Base-by-base conservation (phyloP, 2,888 invertebrate genomes). In the Pollenia labialis region DNA sequence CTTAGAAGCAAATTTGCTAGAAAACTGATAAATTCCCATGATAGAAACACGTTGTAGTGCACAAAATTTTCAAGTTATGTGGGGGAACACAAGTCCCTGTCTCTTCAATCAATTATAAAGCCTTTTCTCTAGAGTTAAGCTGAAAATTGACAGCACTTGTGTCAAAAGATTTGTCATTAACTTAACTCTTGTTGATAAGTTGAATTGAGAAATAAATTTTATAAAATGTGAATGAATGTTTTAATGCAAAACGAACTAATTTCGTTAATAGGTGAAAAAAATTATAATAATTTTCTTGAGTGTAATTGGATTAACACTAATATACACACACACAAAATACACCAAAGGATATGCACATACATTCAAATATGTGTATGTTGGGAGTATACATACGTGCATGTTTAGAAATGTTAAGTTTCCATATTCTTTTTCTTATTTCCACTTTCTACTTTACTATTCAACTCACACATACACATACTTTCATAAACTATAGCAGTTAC, bases 241-340 rank as follows among this genome's bases (percentile, higher is more conserved):
- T n/a, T 52, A 23, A 50, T 58, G 40, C 69, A 66, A 66, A 23
- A 56, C 74, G 48, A 32, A 66, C 40, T 52, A 76, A 76, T 69
- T 32, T 56, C 8, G 42, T 69, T 76, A 82, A 48, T 62, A 32
- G 62, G 69, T 76, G 62, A 32, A 42, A 52, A 60, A 60, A 69
- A 46, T 60, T 50, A 52, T 68, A 46, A 75, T 60, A 60, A 82
- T 82, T 82, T 82, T 7, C 75, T 69, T 75, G 46, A 82, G 81
- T 75, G 75, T 75, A 82, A 52, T 74, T 9, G 16, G 32, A 14
- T 42, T 32, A 3, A 52, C 50, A 12, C 48, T 42, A 8, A 69
- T 40, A 42, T 40, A 42, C 16, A 44, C 3, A 6, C 52, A 56
- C 16, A 2, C 46, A 50, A 32, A 32, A 32, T 14, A 40, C 40